These are phyloP conservation scores for Drosophila stalkeri DNA, from an alignment of 2,888 invertebrate species.

Conservation along the genomic window DNA sequence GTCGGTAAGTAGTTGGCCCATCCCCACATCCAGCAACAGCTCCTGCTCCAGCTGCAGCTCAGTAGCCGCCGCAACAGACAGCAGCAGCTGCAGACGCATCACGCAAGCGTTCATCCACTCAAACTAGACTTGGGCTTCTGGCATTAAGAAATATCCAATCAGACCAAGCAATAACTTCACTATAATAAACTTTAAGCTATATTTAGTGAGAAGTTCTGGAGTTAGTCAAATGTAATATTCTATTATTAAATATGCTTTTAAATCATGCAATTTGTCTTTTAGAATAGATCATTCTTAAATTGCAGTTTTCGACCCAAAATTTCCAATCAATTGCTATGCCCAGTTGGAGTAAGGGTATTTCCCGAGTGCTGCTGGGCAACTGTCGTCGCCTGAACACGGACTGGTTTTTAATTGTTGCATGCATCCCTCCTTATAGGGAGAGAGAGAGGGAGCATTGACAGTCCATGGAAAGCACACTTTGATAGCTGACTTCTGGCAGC, in stretches of 20 bases:
- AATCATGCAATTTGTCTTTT: not conserved
- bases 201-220: no score
- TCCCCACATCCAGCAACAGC: constrained; percentile 5
- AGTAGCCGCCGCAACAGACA: constrained; percentile 28
- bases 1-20: constrained; percentile 47
- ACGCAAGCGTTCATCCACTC: constrained; percentile 38
- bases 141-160: not conserved
- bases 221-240: no score
- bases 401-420: constrained; percentile 73
- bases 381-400: constrained; percentile 65
- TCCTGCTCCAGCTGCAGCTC: constrained; percentile 18
- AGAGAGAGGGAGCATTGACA: constrained; percentile 5
- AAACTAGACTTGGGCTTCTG: constrained; percentile 22
- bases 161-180: not conserved
- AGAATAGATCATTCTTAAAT: not conserved
- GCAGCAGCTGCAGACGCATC: constrained; percentile 32
- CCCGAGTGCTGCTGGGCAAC: constrained; percentile 26
- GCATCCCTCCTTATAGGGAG: not conserved
- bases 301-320: not conserved
- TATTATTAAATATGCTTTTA: not conserved
- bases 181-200: not conserved
- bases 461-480: constrained; percentile 17
- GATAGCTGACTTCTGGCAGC: constrained; percentile 1
- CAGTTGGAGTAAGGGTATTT: not conserved
- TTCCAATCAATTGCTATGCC: not conserved